phyloP scores from a whole-genome alignment of 2,113 vertebrate species.

The Melanerpes formicivorus region DNA sequence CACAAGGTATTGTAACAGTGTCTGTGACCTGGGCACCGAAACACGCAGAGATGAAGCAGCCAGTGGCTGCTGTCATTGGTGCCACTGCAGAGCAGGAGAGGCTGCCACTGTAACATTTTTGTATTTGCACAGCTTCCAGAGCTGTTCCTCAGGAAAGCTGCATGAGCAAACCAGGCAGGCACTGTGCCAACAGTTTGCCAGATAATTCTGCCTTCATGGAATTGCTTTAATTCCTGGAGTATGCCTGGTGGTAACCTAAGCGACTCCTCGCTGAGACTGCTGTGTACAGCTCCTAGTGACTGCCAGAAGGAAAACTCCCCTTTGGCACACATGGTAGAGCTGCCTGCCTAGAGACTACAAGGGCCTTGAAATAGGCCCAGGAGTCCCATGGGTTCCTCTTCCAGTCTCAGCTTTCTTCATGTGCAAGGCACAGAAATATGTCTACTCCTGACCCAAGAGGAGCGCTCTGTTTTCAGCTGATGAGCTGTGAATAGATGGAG shows the following conservation, averaged over 20 bases:
- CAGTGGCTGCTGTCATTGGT: background rate
- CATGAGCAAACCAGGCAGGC: background rate
- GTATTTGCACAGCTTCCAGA: background rate
- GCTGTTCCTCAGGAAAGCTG: background rate
- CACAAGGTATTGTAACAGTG: background rate
- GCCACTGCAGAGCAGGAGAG: background rate
- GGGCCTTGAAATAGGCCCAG: slow-evolving; percentile 22
- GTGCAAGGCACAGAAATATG: background rate
- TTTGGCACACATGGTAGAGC: slow-evolving; percentile 44
- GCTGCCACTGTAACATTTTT: background rate
- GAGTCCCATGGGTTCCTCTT: background rate
- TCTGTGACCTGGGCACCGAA: background rate
- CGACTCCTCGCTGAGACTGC: slow-evolving; percentile 53
- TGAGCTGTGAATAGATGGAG: background rate
- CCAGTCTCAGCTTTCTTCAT: slow-evolving; percentile 55
- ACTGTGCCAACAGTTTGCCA: background rate
- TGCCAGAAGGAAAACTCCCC: slow-evolving; percentile 2
- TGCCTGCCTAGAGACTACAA: slow-evolving; percentile 65
- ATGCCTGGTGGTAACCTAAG: background rate
- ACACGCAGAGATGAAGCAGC: background rate
- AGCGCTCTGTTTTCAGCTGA: slow-evolving; percentile 2
- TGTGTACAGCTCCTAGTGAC: slow-evolving; percentile 65
- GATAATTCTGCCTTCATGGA: background rate
- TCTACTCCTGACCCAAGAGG: background rate
- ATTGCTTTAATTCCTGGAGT: slow-evolving; percentile 22